Conservation (phyloP, 2,113 vertebrate species). For the Oryzias melastigma region DNA sequence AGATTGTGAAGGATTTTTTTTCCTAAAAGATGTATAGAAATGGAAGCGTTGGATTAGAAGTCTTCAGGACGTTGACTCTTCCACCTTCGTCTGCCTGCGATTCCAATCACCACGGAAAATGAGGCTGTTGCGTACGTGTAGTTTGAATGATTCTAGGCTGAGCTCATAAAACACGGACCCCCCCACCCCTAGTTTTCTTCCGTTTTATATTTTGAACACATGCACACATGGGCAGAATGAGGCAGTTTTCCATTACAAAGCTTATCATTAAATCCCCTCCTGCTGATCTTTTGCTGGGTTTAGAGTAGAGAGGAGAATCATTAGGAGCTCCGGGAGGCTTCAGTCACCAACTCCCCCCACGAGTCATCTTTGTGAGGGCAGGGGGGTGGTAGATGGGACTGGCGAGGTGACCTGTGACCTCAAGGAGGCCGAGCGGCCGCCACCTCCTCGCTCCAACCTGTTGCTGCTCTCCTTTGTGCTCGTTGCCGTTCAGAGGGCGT, state of each 20-base stretch:
- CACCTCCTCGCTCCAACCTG: neutral
- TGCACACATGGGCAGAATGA: constrained; percentile 65
- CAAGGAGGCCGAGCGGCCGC: constrained; percentile 43
- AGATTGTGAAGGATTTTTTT: constrained; percentile 34
- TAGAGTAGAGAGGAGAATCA: constrained; percentile 70
- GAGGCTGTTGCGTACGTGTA: constrained; percentile 46
- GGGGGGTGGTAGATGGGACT: constrained; percentile 52
- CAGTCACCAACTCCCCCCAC: constrained; percentile 55
- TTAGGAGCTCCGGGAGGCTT: constrained; percentile 68
- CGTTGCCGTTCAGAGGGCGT: constrained; percentile 8
- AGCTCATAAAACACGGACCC: constrained; percentile 47
- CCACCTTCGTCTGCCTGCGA: constrained; percentile 28
- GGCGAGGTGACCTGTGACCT: constrained; percentile 60
- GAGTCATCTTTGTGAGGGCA: constrained; percentile 63
- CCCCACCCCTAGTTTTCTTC: constrained; percentile 10
- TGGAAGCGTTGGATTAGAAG: constrained; percentile 19
- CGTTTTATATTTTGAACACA: constrained; percentile 40
- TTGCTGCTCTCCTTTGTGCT: constrained; percentile 7
- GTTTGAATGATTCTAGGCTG: constrained; percentile 57
- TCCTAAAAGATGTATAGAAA: neutral
- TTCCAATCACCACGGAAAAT: constrained; percentile 42
- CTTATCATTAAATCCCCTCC: constrained; percentile 77
- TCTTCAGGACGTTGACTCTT: neutral
- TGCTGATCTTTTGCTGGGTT: constrained; percentile 68
- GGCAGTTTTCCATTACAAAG: constrained; percentile 75